phyloP scores from a whole-genome alignment of 2,113 vertebrate genomes.

The Sula dactylatra region DNA sequence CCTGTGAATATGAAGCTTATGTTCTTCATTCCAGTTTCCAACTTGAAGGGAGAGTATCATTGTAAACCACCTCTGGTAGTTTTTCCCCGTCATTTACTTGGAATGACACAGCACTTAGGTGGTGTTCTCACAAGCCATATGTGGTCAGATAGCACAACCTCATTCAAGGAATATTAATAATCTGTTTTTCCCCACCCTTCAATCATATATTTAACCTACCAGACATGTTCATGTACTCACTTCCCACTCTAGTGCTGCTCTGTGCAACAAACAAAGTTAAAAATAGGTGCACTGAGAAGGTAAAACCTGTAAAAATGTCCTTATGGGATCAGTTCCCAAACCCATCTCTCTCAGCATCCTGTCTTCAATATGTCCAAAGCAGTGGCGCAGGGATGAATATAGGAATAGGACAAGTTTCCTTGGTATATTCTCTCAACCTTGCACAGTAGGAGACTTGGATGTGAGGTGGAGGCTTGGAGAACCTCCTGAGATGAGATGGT shows the following conservation, averaged over 20 bases:
- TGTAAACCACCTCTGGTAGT: not conserved
- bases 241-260: not conserved
- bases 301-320: not conserved
- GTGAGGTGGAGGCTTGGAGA: not conserved
- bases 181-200: not conserved
- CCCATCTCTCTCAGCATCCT: not conserved
- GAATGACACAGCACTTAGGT: not conserved
- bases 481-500: not conserved
- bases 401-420: not conserved
- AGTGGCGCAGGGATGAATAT: not conserved
- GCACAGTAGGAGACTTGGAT: not conserved
- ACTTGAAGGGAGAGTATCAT: not conserved
- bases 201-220: not conserved
- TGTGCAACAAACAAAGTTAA: not conserved
- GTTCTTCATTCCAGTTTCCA: not conserved
- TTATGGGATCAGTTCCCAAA: not conserved
- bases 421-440: accelerated
- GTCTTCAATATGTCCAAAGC: not conserved
- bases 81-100: not conserved
- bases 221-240: not conserved
- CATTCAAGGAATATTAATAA: not conserved
- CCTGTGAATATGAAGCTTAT: not conserved
- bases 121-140: not conserved
- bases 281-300: not conserved
- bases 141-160: not conserved